phyloP scores from a whole-genome alignment of 2,797 vertebrate species.

The Myiothlypis coronata region DNA sequence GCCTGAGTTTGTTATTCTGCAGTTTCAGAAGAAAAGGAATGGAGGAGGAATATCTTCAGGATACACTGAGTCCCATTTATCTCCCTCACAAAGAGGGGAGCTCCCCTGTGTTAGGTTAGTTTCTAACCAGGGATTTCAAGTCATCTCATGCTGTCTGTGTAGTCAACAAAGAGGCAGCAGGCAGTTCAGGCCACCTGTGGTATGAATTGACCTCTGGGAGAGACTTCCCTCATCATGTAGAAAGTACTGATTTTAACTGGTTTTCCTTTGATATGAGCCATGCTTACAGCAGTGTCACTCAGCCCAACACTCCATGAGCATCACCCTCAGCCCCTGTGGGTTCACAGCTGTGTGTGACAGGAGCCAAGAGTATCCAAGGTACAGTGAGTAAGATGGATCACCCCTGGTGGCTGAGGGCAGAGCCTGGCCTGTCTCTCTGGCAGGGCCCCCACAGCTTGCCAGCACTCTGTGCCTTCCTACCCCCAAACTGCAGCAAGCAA shows the following conservation, averaged over 20 bases:
- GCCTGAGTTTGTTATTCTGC: neutral
- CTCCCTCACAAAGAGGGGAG: neutral
- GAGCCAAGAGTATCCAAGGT: neutral
- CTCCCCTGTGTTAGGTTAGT: neutral
- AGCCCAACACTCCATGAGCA: neutral
- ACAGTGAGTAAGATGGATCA: neutral
- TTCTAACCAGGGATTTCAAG: neutral
- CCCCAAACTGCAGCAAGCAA: neutral
- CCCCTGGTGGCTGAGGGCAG: fast-evolving
- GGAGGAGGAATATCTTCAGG: neutral
- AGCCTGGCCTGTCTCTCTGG: neutral
- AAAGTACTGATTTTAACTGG: neutral
- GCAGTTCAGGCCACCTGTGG: neutral
- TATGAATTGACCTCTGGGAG: neutral
- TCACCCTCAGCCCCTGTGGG: neutral
- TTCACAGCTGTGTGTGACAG: neutral
- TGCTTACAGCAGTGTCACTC: neutral
- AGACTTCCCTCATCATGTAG: neutral
- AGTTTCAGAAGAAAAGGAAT: neutral
- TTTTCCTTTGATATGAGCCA: neutral
- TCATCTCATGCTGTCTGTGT: neutral
- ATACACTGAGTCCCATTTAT: neutral
- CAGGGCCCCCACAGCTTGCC: neutral
- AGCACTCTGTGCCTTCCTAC: neutral
- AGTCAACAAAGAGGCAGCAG: neutral